phyloP scores from a whole-genome alignment of 1,140 invertebrate species.

The Mizuhopecten yessoensis region DNA sequence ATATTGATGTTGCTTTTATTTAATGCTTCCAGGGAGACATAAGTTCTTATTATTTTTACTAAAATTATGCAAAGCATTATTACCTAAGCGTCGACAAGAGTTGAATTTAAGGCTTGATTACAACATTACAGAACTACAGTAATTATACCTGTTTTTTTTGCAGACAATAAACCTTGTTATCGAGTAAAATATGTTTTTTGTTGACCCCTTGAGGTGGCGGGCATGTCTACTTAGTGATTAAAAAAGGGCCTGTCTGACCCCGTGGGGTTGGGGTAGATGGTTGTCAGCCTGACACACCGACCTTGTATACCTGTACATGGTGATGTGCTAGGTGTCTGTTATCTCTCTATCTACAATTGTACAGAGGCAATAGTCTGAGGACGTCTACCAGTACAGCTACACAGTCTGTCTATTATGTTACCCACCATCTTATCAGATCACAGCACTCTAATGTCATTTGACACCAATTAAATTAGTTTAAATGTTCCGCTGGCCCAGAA shows the following conservation, averaged over 20 bases:
- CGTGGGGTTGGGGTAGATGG: neutral
- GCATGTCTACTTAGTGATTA: neutral
- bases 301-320: no score
- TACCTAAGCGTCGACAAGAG: no score
- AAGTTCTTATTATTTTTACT: no score
- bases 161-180: neutral
- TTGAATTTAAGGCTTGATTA: neutral
- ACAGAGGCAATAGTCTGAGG: neutral
- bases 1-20: no score
- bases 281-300: neutral
- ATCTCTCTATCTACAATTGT: neutral
- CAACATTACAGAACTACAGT: neutral
- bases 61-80: no score
- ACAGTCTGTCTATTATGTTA: neutral
- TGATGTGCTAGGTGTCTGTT: neutral
- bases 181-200: neutral
- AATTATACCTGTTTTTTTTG: neutral
- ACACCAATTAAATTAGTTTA: constrained; percentile 40
- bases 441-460: neutral
- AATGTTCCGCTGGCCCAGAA: constrained; percentile 23
- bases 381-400: neutral
- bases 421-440: neutral
- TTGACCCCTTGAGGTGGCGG: neutral
- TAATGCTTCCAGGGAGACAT: no score
- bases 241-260: neutral